Conservation (phyloP, 2,797 vertebrate genomes). For the Sphaeramia orbicularis region DNA sequence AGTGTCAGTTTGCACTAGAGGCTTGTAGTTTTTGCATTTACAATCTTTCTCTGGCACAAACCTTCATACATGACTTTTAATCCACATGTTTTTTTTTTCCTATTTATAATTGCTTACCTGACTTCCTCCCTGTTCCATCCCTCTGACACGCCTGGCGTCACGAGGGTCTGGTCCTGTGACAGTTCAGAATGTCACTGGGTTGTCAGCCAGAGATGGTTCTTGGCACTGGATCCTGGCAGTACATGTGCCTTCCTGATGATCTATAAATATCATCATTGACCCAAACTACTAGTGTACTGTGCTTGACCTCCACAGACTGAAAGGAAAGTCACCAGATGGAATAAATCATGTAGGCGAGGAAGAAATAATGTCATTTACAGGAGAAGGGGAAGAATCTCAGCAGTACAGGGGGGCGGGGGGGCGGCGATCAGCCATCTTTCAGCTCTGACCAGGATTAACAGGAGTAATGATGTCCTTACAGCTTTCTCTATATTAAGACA, state of each 20-base stretch:
- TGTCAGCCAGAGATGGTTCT: slow-evolving; percentile 67
- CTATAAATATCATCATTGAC: slow-evolving; percentile 63
- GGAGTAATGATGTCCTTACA: slow-evolving; percentile 25
- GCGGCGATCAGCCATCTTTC: neutral
- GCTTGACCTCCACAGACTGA: slow-evolving; percentile 5
- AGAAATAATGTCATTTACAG: neutral
- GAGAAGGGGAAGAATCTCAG: neutral
- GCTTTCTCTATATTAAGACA: slow-evolving; percentile 54
- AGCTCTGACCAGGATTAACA: slow-evolving; percentile 55
- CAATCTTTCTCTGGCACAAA: too few species aligned
- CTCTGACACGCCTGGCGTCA: slow-evolving; percentile 21
- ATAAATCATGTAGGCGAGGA: neutral
- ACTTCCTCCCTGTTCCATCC: slow-evolving; percentile 15
- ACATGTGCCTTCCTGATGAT: slow-evolving; percentile 5
- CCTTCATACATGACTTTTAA: neutral
- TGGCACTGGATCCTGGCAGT: slow-evolving; percentile 56
- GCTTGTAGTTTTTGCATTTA: neutral
- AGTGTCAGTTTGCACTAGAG: slow-evolving; percentile 3
- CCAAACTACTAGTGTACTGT: slow-evolving; percentile 8
- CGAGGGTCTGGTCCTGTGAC: slow-evolving; percentile 54
- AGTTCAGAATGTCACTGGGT: slow-evolving; percentile 72
- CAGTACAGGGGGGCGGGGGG: neutral
- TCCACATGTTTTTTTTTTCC: neutral
- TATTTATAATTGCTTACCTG: neutral
- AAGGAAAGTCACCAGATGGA: neutral